Evolutionary conservation across 2,113 vertebrate species (phyloP).

Genomic region (Castor canadensis): DNA sequence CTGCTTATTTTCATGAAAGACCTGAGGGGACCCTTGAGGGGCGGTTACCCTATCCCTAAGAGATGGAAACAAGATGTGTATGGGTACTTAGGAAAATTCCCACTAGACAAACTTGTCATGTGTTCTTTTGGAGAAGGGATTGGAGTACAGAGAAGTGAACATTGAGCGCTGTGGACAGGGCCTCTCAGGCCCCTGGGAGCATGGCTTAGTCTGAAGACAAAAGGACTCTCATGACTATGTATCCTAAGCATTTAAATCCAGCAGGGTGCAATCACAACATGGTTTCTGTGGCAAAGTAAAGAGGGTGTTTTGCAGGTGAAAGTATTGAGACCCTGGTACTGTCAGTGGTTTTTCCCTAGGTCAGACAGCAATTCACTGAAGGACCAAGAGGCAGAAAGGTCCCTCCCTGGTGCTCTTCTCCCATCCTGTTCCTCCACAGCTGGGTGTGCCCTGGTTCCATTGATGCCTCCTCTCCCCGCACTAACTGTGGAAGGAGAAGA

Average conservation of each 20-base stretch:
- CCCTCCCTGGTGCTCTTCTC: background rate
- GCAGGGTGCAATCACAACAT: background rate
- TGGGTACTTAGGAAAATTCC: background rate
- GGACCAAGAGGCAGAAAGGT: background rate
- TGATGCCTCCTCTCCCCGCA: background rate
- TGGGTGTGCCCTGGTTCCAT: background rate
- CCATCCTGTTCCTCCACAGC: rapidly evolving
- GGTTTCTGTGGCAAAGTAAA: background rate
- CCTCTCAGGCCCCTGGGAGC: background rate
- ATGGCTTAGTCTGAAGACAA: background rate
- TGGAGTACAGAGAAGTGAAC: background rate
- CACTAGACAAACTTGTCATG: rapidly evolving
- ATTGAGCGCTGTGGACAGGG: background rate
- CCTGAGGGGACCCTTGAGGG: background rate
- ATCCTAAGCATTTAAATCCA: background rate
- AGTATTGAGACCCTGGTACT: background rate
- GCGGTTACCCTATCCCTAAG: background rate
- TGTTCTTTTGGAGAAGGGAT: background rate
- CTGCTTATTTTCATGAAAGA: background rate
- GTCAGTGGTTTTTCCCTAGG: background rate
- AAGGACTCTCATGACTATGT: background rate
- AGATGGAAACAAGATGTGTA: background rate
- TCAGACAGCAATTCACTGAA: background rate
- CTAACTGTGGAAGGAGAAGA: too few relatives aligned
- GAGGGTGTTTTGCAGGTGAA: background rate